These are phyloP conservation scores for Stenodera caucasica DNA, from an alignment of 2,888 invertebrate species.

Conservation along the genomic window DNA sequence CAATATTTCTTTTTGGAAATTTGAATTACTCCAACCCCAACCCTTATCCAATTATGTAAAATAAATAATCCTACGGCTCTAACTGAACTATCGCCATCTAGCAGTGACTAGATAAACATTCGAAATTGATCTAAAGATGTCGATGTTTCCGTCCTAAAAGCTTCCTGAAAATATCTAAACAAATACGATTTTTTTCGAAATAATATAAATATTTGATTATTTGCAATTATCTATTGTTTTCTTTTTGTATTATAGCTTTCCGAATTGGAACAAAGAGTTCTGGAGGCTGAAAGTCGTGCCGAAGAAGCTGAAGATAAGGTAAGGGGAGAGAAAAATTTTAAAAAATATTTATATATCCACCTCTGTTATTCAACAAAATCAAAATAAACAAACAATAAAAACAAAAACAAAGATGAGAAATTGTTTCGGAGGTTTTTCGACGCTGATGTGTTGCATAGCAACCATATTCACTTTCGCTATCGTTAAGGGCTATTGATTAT, in stretches of 20 bases:
- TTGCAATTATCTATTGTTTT: conserved; percentile 28
- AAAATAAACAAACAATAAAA: not conserved
- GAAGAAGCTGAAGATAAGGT: conserved; percentile 96
- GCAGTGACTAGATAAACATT: conserved; percentile 14
- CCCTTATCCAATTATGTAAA: conserved; percentile 20
- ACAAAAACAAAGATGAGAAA: conserved; percentile 5
- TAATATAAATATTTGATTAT: conserved; percentile 8
- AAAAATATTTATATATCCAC: no score
- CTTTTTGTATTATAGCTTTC: conserved; percentile 75
- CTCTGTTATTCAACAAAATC: not conserved
- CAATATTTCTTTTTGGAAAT: no score
- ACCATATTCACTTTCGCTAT: conserved; percentile 54
- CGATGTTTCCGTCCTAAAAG: conserved; percentile 5
- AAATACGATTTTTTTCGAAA: not conserved
- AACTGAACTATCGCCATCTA: conserved; percentile 18
- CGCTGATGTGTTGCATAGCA: conserved; percentile 47
- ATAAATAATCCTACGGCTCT: conserved; percentile 17
- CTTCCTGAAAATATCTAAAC: not conserved
- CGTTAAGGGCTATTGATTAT: conserved; percentile 56
- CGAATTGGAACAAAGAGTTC: conserved; percentile 89
- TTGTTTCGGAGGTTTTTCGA: conserved; percentile 6
- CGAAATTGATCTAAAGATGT: conserved; percentile 10
- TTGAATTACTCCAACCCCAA: no score
- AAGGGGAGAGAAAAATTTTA: conserved; percentile 52
- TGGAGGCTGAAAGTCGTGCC: conserved; percentile 90